Base-by-base conservation (phyloP, 37 sponge, comb jelly and placozoan species). In the Dysidea cf. avara region DNA sequence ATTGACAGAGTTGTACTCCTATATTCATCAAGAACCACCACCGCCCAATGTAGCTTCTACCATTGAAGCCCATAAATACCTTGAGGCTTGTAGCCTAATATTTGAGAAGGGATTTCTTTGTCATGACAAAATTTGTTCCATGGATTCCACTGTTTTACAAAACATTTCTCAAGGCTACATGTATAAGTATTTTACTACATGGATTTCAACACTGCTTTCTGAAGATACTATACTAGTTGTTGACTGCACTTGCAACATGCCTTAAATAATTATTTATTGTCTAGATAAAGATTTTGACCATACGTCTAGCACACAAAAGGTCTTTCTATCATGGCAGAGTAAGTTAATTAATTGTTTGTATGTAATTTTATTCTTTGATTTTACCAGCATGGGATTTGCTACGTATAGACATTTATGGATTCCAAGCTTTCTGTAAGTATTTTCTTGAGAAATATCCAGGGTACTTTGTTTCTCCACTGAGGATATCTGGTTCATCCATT, bases 261-360 rank as follows among this genome's bases (percentile, higher is more conserved):
- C 7, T 32, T 25, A 16, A 52, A 51, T 26, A 39, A 32, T 46
- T 68, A 26, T 25, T 49, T 26, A 52, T 13, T 11, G 12, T 32
- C 14, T 70, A 25, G 28, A 53, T 39, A 56, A 7, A 6, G 24
- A 70, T 18, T 17, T 13, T 70, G 17, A 7, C 6, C 49, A n/a
- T 25, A 58, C 16, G 33, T 48, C 57, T 7, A 72, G 55, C 4
- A 37, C 39, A 56, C 32, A 21, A 58, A 57, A 57, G 61, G 55
- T 38, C 5, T 72, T 57, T 38, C 2, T 72, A 12, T 72, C 74
- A 36, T 72, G 74, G 74, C 74, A 72, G 57, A 72, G 74, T 58
- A 72, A 72, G 74, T 18, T 26, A n/a, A n/a, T n/a, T n/a, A n/a
- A n/a, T n/a, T n/a, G n/a, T n/a, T n/a, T n/a, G n/a, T n/a, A n/a